These are phyloP conservation scores for Microtus pennsylvanicus DNA, from an alignment of 2,113 vertebrate genomes.

Conservation along the genomic window DNA sequence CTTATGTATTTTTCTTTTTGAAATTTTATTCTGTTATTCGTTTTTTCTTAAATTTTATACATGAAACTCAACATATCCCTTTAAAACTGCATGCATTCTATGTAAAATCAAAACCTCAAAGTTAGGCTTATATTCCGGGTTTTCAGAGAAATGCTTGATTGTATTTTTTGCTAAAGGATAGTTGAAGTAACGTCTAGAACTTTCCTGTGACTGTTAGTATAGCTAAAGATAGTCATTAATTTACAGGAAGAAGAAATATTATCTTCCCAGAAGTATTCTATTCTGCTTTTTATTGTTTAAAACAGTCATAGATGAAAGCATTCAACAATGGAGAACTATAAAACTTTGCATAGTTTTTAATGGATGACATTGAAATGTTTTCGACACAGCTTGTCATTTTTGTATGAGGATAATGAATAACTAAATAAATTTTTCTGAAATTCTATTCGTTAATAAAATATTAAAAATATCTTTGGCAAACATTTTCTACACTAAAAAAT, in stretches of 20 bases:
- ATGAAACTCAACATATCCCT: background rate
- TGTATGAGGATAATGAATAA: background rate
- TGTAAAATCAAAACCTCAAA: background rate
- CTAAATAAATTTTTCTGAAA: background rate
- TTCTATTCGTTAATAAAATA: background rate
- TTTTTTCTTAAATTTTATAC: background rate
- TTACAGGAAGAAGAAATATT: too few species aligned
- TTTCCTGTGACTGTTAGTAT: background rate
- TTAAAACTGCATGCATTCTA: background rate
- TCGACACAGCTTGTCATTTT: background rate
- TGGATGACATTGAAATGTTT: background rate
- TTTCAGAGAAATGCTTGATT: background rate
- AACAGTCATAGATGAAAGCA: background rate
- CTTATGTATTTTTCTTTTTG: background rate
- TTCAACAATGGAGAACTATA: background rate
- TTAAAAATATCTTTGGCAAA: background rate
- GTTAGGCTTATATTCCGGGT: background rate
- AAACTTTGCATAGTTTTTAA: background rate
- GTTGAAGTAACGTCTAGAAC: background rate
- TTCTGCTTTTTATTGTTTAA: background rate
- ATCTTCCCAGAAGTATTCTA: background rate
- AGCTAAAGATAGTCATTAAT: background rate
- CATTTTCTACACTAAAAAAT: background rate
- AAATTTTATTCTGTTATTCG: too few species aligned
- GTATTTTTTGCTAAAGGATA: background rate